Percentiles rank a stretch among this genome's conserved stretches.
These are phyloP conservation scores for Melanostoma scalare DNA, from an alignment of 2,888 invertebrate species.

Conservation along the genomic window DNA sequence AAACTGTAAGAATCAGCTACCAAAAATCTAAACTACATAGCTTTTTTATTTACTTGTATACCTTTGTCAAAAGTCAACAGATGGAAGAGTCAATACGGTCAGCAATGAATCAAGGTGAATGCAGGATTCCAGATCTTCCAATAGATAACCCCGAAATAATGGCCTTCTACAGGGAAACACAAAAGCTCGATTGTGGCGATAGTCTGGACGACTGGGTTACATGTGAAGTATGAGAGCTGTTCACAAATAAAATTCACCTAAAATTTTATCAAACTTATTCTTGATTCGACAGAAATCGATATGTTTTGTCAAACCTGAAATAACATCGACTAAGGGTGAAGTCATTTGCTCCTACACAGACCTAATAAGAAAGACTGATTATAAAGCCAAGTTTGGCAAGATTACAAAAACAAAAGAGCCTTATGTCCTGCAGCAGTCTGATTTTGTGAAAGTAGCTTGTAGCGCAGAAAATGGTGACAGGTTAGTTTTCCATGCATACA, in stretches of 20 bases:
- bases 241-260: not conserved
- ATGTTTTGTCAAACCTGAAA: constrained; percentile 80
- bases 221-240: constrained; percentile 84
- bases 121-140: constrained; percentile 86
- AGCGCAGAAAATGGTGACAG: constrained; percentile 79
- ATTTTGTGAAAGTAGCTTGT: constrained; percentile 89
- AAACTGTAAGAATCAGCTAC: constrained; percentile 76
- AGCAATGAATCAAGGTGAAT: constrained; percentile 83
- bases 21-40: not conserved
- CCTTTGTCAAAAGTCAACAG: constrained; percentile 78
- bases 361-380: constrained; percentile 87
- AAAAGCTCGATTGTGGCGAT: constrained; percentile 85
- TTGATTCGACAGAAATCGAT: constrained; percentile 78
- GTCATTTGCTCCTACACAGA: constrained; percentile 86
- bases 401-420: constrained; percentile 83
- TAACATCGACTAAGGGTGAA: constrained; percentile 78
- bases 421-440: constrained; percentile 86
- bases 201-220: constrained; percentile 89
- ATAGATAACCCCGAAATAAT: constrained; percentile 88
- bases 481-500: constrained; percentile 73
- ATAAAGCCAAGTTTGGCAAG: constrained; percentile 83
- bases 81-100: constrained; percentile 83
- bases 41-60: too few relatives aligned
- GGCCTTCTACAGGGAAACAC: constrained; percentile 86
- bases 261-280: not conserved